phyloP scores from a whole-genome alignment of 1,140 invertebrate genomes.

The Bombus superbus region DNA sequence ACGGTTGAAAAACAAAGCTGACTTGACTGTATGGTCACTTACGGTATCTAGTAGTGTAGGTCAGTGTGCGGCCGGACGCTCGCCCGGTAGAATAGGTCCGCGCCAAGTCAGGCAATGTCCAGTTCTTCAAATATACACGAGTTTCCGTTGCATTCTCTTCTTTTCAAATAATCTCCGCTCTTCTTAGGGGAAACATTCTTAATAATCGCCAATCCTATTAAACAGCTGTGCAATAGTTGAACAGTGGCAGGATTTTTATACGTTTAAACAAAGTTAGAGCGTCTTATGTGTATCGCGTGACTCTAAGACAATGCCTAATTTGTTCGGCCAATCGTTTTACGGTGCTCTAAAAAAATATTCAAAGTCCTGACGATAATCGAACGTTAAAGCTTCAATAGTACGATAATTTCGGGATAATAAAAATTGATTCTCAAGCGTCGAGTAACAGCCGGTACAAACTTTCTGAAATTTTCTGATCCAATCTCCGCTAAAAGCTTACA shows the following conservation, averaged over 20 bases:
- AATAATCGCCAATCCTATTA: too few species aligned
- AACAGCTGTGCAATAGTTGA: too few species aligned
- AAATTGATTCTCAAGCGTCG: neutral
- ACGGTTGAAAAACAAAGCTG: neutral
- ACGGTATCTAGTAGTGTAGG: neutral
- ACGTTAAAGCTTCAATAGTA: too few species aligned
- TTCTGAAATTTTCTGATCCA: neutral
- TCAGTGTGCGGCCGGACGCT: constrained; percentile 1
- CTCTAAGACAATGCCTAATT: too few species aligned
- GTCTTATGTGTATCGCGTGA: too few species aligned
- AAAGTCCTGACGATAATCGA: too few species aligned
- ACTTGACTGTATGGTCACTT: neutral
- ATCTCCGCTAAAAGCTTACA: neutral
- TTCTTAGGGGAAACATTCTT: too few species aligned
- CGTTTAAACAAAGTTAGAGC: neutral
- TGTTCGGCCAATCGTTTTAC: too few species aligned
- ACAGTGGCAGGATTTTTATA: too few species aligned
- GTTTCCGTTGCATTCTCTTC: neutral
- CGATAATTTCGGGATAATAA: neutral
- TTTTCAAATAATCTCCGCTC: neutral
- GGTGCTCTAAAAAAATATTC: too few species aligned
- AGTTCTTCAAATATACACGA: neutral
- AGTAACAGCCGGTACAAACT: neutral
- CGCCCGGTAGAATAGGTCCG: constrained; percentile 14
- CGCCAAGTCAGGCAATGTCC: neutral